Evolutionary conservation across 2,888 invertebrate genomes (phyloP), one percentile per base, ranked within the genome.

Genomic region (Phyllotreta cruciferae): DNA sequence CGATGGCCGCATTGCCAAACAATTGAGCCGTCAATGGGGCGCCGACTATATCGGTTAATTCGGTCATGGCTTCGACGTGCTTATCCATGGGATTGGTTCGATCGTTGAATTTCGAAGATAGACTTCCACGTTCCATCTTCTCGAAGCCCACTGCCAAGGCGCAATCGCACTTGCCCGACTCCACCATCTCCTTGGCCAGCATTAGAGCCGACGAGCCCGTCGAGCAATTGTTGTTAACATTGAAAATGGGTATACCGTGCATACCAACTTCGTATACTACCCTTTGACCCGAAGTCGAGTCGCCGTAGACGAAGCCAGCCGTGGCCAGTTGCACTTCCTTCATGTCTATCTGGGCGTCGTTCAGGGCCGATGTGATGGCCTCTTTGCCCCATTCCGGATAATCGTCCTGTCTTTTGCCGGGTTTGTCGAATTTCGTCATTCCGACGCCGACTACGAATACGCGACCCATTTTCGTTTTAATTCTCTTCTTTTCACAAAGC

Each of bases 351-450:
- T 87, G 87, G 10, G 94, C 92, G 84, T 98, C 98, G 13, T 87
- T 82, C 6, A 98, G 81, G 9, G 98, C 98, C 69, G 92, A 93
- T 9, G 86, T 85, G 0, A 96, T 92, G 1, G 98, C 93, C 84
- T 98, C 98, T 76, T 93, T 92, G 10, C 93, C 97, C 88, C 98
- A 89, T 72, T 96, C 91, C 0, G 98, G 98, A 80, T 98, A 99
- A 81, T 98, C 98, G 74, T 90, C 89, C 55, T 89, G 85, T 60
- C 88, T 83, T 53, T 85, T 84, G 56, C 93, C 96, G 50, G 98
- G 98, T 82, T 98, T 98, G 77, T 94, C 92, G 83, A 99, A 99
- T 85, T 96, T 96, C 67, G 97, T 97, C 97, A 98, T 98, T 68
- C 97, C 97, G 71, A 97, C 96, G 69, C 98, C 98, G 75, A 97